Conservation (phyloP, 2,888 invertebrate genomes). For the Acanthosepion pharaonis region DNA sequence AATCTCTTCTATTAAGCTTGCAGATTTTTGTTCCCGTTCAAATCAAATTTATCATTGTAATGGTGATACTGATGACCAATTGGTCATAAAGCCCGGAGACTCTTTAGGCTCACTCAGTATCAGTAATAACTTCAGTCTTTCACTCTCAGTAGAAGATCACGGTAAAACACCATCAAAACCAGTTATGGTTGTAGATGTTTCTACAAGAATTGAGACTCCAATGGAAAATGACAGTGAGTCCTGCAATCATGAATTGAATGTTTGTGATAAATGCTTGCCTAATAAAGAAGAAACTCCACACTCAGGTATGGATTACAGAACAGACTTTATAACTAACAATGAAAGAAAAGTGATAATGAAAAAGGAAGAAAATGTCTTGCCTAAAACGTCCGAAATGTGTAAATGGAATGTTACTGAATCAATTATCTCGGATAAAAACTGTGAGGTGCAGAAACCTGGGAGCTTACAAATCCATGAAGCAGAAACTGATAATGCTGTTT, state of each 20-base stretch:
- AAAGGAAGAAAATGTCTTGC: slow-evolving; percentile 40
- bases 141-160: slow-evolving; percentile 34
- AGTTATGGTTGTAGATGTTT: slow-evolving; percentile 39
- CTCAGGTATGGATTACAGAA: slow-evolving; percentile 24
- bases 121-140: slow-evolving; percentile 38
- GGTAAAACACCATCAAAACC: not conserved
- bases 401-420: slow-evolving; percentile 38
- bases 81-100: slow-evolving; percentile 24
- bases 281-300: slow-evolving; percentile 25
- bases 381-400: slow-evolving; percentile 24
- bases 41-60: slow-evolving; percentile 25
- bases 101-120: not conserved
- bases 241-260: not conserved
- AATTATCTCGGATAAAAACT: not conserved
- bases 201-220: not conserved
- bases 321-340: not conserved
- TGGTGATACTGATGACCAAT: not conserved
- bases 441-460: not conserved
- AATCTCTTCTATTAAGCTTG: slow-evolving; percentile 34
- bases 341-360: slow-evolving; percentile 38
- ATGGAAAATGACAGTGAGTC: slow-evolving; percentile 38
- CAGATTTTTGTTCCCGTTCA: slow-evolving; percentile 38
- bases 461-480: slow-evolving; percentile 34
- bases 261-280: slow-evolving; percentile 39
- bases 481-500: not conserved